These are phyloP conservation scores for Dromaius novaehollandiae DNA, from an alignment of 2,113 vertebrate species.

Conservation along the genomic window DNA sequence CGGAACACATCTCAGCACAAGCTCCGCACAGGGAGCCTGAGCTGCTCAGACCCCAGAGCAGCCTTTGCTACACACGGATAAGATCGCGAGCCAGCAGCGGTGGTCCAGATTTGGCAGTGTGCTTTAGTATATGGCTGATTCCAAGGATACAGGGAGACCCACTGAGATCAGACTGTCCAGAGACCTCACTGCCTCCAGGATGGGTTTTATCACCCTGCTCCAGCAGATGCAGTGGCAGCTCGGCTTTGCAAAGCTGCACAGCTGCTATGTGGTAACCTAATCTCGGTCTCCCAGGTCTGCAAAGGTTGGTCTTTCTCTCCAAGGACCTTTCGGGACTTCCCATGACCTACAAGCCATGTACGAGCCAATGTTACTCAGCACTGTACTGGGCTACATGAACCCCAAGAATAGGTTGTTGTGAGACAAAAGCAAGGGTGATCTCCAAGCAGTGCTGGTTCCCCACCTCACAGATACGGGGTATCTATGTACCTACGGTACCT, in stretches of 20 bases:
- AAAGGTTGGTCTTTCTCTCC: background rate
- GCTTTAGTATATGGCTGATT: accelerated
- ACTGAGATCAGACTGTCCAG: background rate
- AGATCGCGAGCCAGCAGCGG: background rate
- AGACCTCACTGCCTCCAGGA: accelerated
- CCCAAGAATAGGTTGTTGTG: accelerated
- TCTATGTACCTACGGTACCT: background rate
- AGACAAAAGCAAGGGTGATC: background rate
- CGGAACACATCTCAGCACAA: background rate
- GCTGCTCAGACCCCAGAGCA: background rate
- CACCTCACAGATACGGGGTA: background rate
- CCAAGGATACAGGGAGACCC: background rate
- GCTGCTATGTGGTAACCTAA: background rate
- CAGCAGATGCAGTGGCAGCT: background rate
- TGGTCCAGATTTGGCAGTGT: accelerated
- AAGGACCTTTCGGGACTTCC: background rate
- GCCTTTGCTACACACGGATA: background rate
- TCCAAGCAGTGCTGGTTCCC: background rate
- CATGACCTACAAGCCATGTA: accelerated
- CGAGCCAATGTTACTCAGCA: background rate
- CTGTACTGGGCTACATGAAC: accelerated
- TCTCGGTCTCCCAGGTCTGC: accelerated
- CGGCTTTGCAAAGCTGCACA: accelerated
- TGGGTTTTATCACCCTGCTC: accelerated
- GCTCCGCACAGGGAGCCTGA: background rate